Conservation (phyloP, 2,797 vertebrate genomes). For the Eulemur mongoz region DNA sequence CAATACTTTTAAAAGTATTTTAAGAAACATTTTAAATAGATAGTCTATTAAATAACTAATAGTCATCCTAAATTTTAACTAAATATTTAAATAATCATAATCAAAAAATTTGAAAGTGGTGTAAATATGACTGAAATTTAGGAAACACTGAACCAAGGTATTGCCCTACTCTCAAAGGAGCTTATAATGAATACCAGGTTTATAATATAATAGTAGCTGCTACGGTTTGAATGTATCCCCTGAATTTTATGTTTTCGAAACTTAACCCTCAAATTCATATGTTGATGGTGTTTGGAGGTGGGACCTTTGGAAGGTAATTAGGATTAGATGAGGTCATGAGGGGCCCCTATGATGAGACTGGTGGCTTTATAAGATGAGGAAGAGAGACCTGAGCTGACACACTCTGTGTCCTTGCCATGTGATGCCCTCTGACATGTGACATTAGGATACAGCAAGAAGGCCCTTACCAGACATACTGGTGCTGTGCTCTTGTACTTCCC, state of each 20-base stretch:
- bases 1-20: neutral
- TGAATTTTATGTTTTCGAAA: neutral
- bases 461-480: neutral
- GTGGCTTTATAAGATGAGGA: neutral
- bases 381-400: neutral
- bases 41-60: neutral
- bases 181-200: neutral
- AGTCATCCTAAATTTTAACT: neutral
- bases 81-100: neutral
- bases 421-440: neutral
- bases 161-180: neutral
- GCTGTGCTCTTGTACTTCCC: neutral
- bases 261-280: neutral
- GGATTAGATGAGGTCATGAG: neutral
- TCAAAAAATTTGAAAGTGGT: neutral
- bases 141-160: neutral
- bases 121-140: neutral
- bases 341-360: neutral
- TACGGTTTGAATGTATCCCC: neutral
- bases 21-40: constrained; percentile 9
- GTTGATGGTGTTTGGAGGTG: neutral
- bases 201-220: neutral
- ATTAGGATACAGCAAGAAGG: neutral
- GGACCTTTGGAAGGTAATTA: neutral
- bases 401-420: neutral